These are phyloP conservation scores for Prenolepis imparis DNA, from an alignment of 2,888 invertebrate species.

Conservation along the genomic window DNA sequence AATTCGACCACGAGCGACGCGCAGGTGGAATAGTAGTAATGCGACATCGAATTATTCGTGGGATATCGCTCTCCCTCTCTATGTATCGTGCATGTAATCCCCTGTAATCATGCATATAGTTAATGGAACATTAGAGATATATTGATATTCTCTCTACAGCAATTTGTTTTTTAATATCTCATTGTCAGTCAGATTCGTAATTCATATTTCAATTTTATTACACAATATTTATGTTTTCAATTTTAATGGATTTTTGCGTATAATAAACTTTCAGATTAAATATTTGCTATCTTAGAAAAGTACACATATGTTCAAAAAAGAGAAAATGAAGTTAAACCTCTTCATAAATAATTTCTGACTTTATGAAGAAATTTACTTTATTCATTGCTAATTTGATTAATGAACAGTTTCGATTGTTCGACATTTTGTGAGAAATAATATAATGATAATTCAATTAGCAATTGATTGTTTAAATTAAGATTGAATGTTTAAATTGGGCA, in stretches of 20 bases:
- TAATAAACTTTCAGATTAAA: neutral
- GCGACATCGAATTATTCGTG: conserved; percentile 53
- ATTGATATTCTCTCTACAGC: conserved; percentile 21
- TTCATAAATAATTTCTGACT: neutral
- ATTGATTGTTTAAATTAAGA: no score
- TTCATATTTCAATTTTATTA: conserved; percentile 13
- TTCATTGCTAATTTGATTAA: neutral
- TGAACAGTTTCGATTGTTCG: neutral
- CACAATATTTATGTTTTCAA: conserved; percentile 10
- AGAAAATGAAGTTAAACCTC: neutral
- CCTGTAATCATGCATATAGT: conserved; percentile 46
- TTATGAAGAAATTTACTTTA: neutral
- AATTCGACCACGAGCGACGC: conserved; percentile 37
- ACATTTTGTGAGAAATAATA: neutral
- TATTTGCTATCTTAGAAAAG: conserved; percentile 5
- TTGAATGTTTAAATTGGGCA: neutral
- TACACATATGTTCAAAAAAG: no score
- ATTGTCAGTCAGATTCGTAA: conserved; percentile 21
- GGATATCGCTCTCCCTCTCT: conserved; percentile 48
- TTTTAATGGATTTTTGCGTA: neutral
- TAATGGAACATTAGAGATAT: conserved; percentile 49
- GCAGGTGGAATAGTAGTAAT: conserved; percentile 53
- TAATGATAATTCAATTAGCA: neutral
- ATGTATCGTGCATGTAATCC: conserved; percentile 41
- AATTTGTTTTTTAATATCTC: conserved; percentile 37